Conservation (phyloP, 2,113 vertebrate species). For the Pseudorasbora parva region DNA sequence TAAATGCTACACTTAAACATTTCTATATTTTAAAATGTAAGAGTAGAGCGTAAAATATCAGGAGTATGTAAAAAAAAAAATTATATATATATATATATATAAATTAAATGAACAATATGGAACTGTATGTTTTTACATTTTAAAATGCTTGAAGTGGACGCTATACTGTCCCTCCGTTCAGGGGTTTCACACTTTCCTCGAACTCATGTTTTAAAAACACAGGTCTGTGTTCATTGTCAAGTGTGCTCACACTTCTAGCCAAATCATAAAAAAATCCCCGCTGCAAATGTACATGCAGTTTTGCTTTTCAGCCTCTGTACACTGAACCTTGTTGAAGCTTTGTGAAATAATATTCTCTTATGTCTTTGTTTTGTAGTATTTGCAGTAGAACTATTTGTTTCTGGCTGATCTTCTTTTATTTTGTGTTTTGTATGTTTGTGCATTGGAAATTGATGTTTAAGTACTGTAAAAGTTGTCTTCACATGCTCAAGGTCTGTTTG, state of each 20-base stretch:
- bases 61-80: slow-evolving; percentile 16
- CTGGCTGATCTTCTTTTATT: slow-evolving; percentile 16
- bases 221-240: slow-evolving; percentile 9
- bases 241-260: slow-evolving; percentile 31
- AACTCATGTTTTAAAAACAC: slow-evolving; percentile 30
- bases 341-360: slow-evolving; percentile 47
- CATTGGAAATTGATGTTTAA: slow-evolving; percentile 19
- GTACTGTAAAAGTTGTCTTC: slow-evolving; percentile 32
- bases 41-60: slow-evolving; percentile 24
- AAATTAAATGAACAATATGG: slow-evolving; percentile 2
- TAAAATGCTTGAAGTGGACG: slow-evolving; percentile 33
- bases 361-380: slow-evolving; percentile 51
- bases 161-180: slow-evolving; percentile 30
- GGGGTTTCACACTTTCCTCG: slow-evolving; percentile 23
- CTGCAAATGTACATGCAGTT: slow-evolving; percentile 21
- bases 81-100: slow-evolving; percentile 28
- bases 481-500: slow-evolving; percentile 31
- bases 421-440: slow-evolving; percentile 5
- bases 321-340: slow-evolving; percentile 46
- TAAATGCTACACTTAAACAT: slow-evolving; percentile 28
- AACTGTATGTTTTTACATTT: slow-evolving; percentile 39
- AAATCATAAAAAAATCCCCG: slow-evolving; percentile 9
- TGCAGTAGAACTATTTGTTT: slow-evolving; percentile 1
- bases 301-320: slow-evolving; percentile 32
- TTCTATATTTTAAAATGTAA: slow-evolving; percentile 32